Conservation (phyloP, 2,113 vertebrate genomes). For the Galeopterus variegatus region DNA sequence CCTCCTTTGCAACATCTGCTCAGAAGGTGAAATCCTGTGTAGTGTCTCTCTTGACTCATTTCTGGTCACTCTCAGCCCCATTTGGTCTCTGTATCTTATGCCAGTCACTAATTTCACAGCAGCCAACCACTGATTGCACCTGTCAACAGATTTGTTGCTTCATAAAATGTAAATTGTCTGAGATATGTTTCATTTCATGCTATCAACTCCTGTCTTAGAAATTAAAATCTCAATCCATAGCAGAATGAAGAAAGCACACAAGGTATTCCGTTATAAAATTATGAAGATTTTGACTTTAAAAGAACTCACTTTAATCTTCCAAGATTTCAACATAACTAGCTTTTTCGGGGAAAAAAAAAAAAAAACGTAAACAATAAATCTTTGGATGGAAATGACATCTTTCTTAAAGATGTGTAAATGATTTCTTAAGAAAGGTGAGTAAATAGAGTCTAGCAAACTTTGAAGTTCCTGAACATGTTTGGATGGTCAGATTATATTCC, state of each 20-base stretch:
- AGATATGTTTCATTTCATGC: not conserved
- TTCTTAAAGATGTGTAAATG: not conserved
- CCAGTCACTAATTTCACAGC: not conserved
- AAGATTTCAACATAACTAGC: slow-evolving; percentile 38
- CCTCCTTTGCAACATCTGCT: not conserved
- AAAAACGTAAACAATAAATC: not conserved
- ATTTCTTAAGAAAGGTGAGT: slow-evolving; percentile 2
- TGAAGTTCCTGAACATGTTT: not conserved
- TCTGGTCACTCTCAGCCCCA: fast-evolving
- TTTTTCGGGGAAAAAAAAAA: slow-evolving; percentile 24
- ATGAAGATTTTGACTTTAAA: slow-evolving; percentile 48
- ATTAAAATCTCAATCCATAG: slow-evolving; percentile 52
- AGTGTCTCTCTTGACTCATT: not conserved
- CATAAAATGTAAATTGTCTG: not conserved
- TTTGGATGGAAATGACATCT: not conserved
- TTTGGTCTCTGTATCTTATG: not conserved
- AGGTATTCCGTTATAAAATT: slow-evolving; percentile 40
- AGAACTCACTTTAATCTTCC: slow-evolving; percentile 4
- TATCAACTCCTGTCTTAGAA: slow-evolving; percentile 42
- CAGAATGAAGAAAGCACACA: slow-evolving; percentile 3
- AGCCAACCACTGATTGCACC: not conserved
- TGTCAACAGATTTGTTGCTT: not conserved
- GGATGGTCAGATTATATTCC: not conserved
- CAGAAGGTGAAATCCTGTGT: not conserved
- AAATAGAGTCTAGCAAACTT: not conserved